phyloP scores from a whole-genome alignment of 2,888 invertebrate genomes.

The Gari tellinella region DNA sequence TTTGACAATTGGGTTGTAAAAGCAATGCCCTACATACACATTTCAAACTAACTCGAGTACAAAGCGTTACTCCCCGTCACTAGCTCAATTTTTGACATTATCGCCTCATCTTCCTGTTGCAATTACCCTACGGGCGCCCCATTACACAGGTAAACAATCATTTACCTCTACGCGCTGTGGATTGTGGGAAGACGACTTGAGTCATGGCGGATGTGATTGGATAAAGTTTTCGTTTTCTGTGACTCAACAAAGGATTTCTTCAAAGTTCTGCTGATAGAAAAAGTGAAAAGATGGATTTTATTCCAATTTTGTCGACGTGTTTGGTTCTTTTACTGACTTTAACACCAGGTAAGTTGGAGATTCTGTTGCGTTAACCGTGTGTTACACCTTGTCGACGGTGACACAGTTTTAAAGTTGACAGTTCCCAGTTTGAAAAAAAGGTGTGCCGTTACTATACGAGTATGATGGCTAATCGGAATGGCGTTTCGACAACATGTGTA shows the following conservation, averaged over 20 bases:
- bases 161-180: constrained; percentile 31
- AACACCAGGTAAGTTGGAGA: constrained; percentile 3
- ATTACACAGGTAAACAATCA: constrained; percentile 56
- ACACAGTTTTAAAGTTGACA: constrained; percentile 23
- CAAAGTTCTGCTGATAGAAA: too few relatives aligned
- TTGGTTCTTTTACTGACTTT: constrained; percentile 1
- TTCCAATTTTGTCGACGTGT: constrained; percentile 3
- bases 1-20: too few relatives aligned
- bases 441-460: constrained; percentile 11
- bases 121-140: constrained; percentile 40
- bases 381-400: constrained; percentile 6
- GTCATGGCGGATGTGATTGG: constrained; percentile 57
- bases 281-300: constrained; percentile 8
- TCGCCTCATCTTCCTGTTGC: neutral
- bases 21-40: too few relatives aligned
- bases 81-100: neutral
- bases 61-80: too few relatives aligned
- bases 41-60: too few relatives aligned
- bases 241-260: constrained; percentile 31
- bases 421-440: constrained; percentile 13
- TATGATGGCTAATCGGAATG: neutral
- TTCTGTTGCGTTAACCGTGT: neutral
- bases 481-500: too few relatives aligned
- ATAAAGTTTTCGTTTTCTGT: constrained; percentile 34
- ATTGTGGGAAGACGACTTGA: constrained; percentile 54